Percentiles rank a stretch among this genome's conserved stretches.
phyloP scores from a whole-genome alignment of 2,888 invertebrate species.

The Uropetala carovei region DNA sequence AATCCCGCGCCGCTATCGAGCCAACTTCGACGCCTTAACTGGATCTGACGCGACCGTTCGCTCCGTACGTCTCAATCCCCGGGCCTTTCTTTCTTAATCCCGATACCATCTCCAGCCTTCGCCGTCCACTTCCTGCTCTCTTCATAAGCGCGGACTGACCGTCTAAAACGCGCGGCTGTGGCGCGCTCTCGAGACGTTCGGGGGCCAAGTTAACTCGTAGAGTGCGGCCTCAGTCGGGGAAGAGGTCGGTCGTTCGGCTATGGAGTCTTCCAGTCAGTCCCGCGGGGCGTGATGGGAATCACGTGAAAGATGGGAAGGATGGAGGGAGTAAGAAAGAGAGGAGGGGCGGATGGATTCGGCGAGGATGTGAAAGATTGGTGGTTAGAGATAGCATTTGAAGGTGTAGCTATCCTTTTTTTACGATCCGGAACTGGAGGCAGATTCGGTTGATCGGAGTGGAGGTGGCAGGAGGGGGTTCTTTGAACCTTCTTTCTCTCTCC shows the following conservation, averaged over 20 bases:
- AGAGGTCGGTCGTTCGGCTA: slow-evolving; percentile 1
- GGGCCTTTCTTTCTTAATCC: neutral
- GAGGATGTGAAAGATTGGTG: slow-evolving; percentile 62
- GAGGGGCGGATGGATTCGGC: slow-evolving; percentile 25
- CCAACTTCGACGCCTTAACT: neutral
- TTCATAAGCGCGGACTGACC: neutral
- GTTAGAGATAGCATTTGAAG: slow-evolving; percentile 53
- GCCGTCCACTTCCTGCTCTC: neutral
- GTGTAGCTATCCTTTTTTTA: slow-evolving; percentile 45
- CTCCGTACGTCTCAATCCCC: slow-evolving; percentile 50
- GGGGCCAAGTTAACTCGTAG: neutral
- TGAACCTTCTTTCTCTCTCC: neutral
- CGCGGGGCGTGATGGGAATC: slow-evolving; percentile 48
- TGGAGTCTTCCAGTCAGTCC: neutral
- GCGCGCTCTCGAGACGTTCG: neutral
- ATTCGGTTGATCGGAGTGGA: slow-evolving; percentile 56
- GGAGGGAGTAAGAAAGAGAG: neutral
- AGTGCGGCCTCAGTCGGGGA: neutral
- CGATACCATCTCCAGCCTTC: slow-evolving; percentile 16
- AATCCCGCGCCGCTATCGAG: neutral
- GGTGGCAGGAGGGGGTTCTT: slow-evolving; percentile 43
- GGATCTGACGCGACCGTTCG: no score
- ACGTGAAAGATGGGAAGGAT: slow-evolving; percentile 44
- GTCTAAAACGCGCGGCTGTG: neutral
- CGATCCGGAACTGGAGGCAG: slow-evolving; percentile 63